Evolutionary conservation across 1,140 invertebrate species (phyloP), one percentile per base, ranked within the genome.

Genomic region (Penaeus indicus): DNA sequence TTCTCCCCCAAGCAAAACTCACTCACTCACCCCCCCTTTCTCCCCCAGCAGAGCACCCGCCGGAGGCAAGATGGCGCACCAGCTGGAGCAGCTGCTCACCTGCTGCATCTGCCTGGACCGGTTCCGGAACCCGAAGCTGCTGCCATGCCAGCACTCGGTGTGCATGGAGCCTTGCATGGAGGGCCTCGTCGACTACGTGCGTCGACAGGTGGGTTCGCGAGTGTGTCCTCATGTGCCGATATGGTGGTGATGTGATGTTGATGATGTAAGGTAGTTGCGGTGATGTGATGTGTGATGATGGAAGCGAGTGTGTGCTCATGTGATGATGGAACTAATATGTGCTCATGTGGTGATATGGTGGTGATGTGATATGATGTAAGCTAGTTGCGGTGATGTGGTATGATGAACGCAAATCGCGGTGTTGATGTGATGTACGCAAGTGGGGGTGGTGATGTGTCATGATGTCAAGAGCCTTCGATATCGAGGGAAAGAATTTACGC

Each of bases 71-170:
- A 90, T 90, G 90, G 97, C 97, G 97, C 97, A 97, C 94, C 97
- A 99, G 94, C 97, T 99, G 92, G 98, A 99, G 93, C 97, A 99
- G 94, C 95, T 99, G 92, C 94, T 99, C 91, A 99, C 98, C 86
- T 99, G 99, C 94, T 97, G 98, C 92, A 98, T 99, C 92, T 99
- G 99, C 93, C 94, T 99, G 92, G 99, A 99, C 94, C 95, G 98
- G 91, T 99, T 97, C 93, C 95, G 97, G 92, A 98, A 98, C 93
- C 99, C 99, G 60, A 99, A 99, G 94, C 94, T 99, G 91, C 94
- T 99, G 91, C 98, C 98, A 96, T 99, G 99, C 93, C 98, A 99
- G 94, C 99, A 99, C 95, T 99, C 98, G 90, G 99, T 99, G 94
- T 99, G 99, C 93, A 97, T 99, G 96, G 97, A 98, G 92, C 98